Percentiles rank a stretch among this genome's conserved stretches.
Conservation (phyloP, 2,113 vertebrate genomes). For the Oenanthe melanoleuca region DNA sequence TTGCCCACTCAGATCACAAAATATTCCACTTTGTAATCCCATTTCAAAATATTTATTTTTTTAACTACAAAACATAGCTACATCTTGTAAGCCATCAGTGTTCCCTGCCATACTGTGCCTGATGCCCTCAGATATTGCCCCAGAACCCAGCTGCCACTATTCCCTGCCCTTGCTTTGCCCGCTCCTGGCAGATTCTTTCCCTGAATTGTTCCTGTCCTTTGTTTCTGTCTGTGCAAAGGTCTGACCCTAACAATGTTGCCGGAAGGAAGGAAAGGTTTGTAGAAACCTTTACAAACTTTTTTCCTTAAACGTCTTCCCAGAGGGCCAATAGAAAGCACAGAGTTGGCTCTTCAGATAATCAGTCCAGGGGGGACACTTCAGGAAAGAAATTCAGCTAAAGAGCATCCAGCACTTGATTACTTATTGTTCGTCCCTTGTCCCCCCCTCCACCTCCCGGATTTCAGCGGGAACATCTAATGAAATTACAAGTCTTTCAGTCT, state of each 20-base stretch:
- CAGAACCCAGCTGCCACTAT: background rate
- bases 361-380: constrained; percentile 24
- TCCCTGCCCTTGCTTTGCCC: background rate
- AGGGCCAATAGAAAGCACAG: constrained; percentile 6
- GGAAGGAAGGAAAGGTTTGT: constrained; percentile 53
- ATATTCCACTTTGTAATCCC: background rate
- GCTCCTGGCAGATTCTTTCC: background rate
- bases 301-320: constrained; percentile 7
- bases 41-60: background rate
- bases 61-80: background rate
- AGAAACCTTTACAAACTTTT: constrained; percentile 36
- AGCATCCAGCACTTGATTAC: constrained; percentile 53
- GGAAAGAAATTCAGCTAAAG: constrained; percentile 58
- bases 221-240: constrained; percentile 52
- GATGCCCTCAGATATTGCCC: background rate
- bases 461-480: constrained; percentile 38
- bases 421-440: constrained; percentile 31
- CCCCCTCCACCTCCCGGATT: background rate
- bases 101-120: background rate
- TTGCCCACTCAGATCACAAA: background rate
- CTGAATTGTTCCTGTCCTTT: background rate
- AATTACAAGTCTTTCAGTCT: constrained; percentile 46
- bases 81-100: background rate
- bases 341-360: constrained; percentile 10
- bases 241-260: constrained; percentile 27